Evolutionary conservation across 2,797 vertebrate genomes (phyloP).

Genomic region (Micrastur ruficollis): DNA sequence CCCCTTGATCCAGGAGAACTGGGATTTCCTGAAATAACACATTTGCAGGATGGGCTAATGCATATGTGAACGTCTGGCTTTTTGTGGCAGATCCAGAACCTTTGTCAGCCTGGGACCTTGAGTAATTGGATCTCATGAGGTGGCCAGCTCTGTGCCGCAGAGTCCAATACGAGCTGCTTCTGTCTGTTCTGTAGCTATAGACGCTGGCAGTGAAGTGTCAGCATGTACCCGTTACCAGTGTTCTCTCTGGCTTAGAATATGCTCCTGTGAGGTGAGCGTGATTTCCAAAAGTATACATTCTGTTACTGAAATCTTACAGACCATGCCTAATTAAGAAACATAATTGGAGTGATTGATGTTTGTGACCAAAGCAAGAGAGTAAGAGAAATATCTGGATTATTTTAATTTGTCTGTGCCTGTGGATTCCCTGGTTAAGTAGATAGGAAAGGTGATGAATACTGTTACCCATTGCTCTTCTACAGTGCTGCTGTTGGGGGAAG

Average conservation of each 20-base stretch:
- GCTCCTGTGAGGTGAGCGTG: not conserved
- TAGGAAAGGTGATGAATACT: not conserved
- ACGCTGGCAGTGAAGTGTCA: not conserved
- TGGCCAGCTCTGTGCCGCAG: not conserved
- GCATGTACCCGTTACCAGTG: accelerated
- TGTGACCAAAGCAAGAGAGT: not conserved
- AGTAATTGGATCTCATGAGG: not conserved
- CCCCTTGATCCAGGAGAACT: not conserved
- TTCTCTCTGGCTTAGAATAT: not conserved
- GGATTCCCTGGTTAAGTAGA: not conserved
- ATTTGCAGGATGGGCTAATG: not conserved
- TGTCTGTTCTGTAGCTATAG: accelerated
- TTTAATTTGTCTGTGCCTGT: not conserved
- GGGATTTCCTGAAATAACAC: conserved; percentile 12
- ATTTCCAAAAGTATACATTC: not conserved
- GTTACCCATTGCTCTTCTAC: not conserved
- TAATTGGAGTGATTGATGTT: not conserved
- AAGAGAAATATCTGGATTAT: not conserved
- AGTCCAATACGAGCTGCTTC: not conserved
- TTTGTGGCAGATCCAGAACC: not conserved
- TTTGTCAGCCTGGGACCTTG: not conserved
- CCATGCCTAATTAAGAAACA: not conserved
- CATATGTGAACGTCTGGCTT: not conserved
- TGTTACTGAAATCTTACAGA: not conserved
- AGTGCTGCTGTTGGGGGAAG: not conserved